Evolutionary conservation across 2,797 vertebrate genomes (phyloP).

Genomic region (Pseudochirops cupreus): DNA sequence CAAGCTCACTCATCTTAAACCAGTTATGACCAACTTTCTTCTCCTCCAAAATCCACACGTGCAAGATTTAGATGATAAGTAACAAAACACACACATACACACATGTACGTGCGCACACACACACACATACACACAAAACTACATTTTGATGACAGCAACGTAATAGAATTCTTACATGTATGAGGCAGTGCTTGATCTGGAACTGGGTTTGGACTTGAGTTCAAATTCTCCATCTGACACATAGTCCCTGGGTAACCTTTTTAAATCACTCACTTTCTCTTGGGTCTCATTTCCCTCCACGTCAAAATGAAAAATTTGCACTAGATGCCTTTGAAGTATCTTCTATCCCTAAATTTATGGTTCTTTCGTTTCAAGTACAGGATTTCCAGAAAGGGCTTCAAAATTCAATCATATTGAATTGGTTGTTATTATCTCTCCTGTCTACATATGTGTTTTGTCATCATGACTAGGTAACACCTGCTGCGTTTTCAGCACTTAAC

Average conservation of each 20-base stretch:
- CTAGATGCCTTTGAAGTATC: not conserved
- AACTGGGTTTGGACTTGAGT: not conserved
- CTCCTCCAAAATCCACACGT: constrained; percentile 23
- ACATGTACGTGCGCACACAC: no score
- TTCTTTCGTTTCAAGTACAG: not conserved
- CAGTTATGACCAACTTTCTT: not conserved
- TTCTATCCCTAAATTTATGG: not conserved
- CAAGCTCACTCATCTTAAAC: not conserved
- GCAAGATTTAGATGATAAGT: not conserved
- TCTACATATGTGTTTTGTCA: not conserved
- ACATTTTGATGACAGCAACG: not conserved
- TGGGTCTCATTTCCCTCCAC: not conserved
- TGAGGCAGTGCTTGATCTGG: no score
- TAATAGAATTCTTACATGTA: not conserved
- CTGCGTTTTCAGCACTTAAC: not conserved
- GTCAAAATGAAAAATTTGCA: not conserved
- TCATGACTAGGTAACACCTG: not conserved
- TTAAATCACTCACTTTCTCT: not conserved
- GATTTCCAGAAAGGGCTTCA: not conserved
- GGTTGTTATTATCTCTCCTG: not conserved
- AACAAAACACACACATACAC: not conserved
- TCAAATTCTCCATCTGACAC: not conserved
- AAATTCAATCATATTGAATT: not conserved
- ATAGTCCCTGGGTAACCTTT: not conserved
- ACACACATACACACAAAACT: no score